Base-by-base conservation (phyloP, 2,797 vertebrate genomes). In the Microcaecilia unicolor region DNA sequence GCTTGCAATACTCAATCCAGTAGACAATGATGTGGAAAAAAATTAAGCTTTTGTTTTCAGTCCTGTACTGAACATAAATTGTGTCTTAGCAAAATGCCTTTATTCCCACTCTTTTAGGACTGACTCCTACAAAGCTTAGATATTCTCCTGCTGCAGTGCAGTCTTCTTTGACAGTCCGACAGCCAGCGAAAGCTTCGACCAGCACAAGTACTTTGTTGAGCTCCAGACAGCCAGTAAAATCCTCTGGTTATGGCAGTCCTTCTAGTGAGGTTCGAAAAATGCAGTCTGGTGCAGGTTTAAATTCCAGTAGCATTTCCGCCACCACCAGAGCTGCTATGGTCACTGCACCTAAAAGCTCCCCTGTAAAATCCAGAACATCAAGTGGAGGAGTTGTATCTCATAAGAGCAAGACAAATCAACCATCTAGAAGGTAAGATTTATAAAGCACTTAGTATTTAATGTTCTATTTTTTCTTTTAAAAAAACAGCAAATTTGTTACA, bases 171-270 rank as follows among this genome's bases (percentile, higher is more conserved):
- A 74, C 81, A 0, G 53, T 76, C 22, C 72, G 88, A 4, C 70
- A 82, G 30, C 83, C 89, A 1, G 61, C 88, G 14, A 96, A 93
- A 62, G 86, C 82, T 0, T 69, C 84, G 18, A 19, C 70, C 5
- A 84, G 81, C 4, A 55, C 72, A 28, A 69, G 50, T 52, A 67
- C 85, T 8, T 77, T 89, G 56, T 41, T 81, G 13, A 44, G 72
- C 0, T 38, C 66, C 22, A 62, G 81, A 45, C 89, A 88, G 66
- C 54, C 76, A 1, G 57, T 74, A 4, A 89, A 89, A 64, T 70
- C 84, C 2, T 64, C 81, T 31, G 37, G 75, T 31, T 86, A 87
- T 51, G 48, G 66, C 1, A 58, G 45, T 1, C 20, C 77, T 1
- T 33, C 35, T 1, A 44, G 64, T 3, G 62, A 65, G 1, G 57